Evolutionary conservation across 1,140 invertebrate genomes (phyloP).

Genomic region (Helicoverpa zea): DNA sequence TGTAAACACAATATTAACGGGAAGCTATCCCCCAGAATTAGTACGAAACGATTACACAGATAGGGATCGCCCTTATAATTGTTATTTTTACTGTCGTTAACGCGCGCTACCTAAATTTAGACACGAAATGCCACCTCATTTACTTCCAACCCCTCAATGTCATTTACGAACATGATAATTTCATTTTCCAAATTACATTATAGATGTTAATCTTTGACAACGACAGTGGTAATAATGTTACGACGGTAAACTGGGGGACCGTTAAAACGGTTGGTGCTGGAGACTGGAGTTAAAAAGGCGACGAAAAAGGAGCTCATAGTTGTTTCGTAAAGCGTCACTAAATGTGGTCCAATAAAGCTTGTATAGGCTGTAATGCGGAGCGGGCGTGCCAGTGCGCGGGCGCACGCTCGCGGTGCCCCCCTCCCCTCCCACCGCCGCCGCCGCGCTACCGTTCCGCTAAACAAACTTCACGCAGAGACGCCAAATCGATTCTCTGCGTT

Average conservation of each 20-base stretch:
- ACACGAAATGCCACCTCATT: slow-evolving; percentile 61
- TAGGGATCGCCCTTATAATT: slow-evolving; percentile 65
- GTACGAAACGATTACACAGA: slow-evolving; percentile 72
- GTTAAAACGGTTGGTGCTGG: slow-evolving; percentile 63
- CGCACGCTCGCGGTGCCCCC: slow-evolving; percentile 61
- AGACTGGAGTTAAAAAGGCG: slow-evolving; percentile 58
- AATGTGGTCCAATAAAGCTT: slow-evolving; percentile 69
- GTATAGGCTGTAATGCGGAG: slow-evolving; percentile 58
- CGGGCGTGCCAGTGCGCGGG: slow-evolving; percentile 65
- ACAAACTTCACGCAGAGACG: slow-evolving; percentile 82
- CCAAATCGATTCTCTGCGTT: slow-evolving; percentile 80
- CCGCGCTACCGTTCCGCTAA: slow-evolving; percentile 76
- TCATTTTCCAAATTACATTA: slow-evolving; percentile 66
- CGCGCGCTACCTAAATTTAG: slow-evolving; percentile 63
- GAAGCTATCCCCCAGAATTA: slow-evolving; percentile 58
- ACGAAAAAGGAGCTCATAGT: slow-evolving; percentile 62
- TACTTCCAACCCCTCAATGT: slow-evolving; percentile 55
- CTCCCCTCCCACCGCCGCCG: slow-evolving; percentile 50
- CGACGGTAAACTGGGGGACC: slow-evolving; percentile 56
- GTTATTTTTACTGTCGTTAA: slow-evolving; percentile 68
- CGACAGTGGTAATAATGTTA: slow-evolving; percentile 53
- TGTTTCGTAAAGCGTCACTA: slow-evolving; percentile 73
- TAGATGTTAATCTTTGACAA: slow-evolving; percentile 59
- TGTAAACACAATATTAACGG: slow-evolving; percentile 61
- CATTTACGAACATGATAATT: slow-evolving; percentile 62